Evolutionary conservation across 2,797 vertebrate genomes (phyloP).

Genomic region (Sebastes cheni): DNA sequence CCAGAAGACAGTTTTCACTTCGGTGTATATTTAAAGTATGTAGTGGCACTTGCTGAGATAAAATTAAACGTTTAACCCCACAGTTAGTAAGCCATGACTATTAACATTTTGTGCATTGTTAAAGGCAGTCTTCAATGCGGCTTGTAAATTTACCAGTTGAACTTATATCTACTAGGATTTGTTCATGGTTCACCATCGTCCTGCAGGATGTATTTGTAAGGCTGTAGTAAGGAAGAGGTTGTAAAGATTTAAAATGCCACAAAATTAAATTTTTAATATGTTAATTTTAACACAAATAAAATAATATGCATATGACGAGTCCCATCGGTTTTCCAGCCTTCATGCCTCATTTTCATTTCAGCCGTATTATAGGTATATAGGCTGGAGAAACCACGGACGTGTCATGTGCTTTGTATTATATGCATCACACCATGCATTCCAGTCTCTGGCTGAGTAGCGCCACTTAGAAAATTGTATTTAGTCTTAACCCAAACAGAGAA

Average conservation of each 20-base stretch:
- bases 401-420: not conserved
- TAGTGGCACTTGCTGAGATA: not conserved
- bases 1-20: not conserved
- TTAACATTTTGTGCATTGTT: not conserved
- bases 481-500: not conserved
- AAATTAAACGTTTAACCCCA: not conserved
- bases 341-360: no score
- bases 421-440: not conserved
- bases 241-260: not conserved
- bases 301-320: no score
- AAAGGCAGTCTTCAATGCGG: not conserved
- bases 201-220: not conserved
- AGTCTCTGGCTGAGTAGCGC: not conserved
- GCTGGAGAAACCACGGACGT: not conserved
- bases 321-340: no score
- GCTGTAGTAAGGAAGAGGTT: not conserved
- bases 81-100: not conserved
- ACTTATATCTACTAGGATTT: not conserved
- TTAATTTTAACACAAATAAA: no score
- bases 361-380: no score
- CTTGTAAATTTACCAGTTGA: not conserved
- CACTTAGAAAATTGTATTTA: not conserved
- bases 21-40: not conserved
- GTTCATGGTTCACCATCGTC: not conserved
- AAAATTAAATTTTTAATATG: no score